Percentiles rank a stretch among this genome's conserved stretches.
Conservation (phyloP, 2,797 vertebrate genomes). For the Cygnus olor region DNA sequence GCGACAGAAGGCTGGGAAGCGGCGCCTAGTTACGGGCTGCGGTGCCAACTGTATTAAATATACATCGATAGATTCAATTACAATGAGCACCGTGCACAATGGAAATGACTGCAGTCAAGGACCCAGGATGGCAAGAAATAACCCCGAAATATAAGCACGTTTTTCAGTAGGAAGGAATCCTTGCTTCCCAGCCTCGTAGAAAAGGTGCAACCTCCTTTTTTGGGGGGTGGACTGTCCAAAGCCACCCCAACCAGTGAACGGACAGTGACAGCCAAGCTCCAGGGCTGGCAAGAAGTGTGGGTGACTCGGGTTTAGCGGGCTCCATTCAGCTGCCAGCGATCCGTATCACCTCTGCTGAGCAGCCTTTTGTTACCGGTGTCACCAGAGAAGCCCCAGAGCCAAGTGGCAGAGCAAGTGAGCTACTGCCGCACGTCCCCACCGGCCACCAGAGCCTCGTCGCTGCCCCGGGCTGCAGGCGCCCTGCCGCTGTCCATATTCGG, state of each 20-base stretch:
- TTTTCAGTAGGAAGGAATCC: neutral
- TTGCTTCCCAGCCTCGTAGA: rapidly evolving
- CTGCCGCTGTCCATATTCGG: rapidly evolving
- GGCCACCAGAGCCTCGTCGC: rapidly evolving
- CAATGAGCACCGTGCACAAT: conserved; percentile 52
- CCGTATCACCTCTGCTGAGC: conserved; percentile 11
- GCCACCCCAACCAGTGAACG: neutral
- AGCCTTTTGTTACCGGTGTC: conserved; percentile 54
- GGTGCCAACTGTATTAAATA: conserved; percentile 66
- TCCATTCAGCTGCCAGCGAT: conserved; percentile 12
- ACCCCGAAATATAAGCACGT: neutral
- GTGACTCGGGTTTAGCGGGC: conserved; percentile 37
- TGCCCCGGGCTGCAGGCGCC: neutral
- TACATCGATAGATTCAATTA: conserved; percentile 61
- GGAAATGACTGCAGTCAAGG: conserved; percentile 39
- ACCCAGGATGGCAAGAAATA: conserved; percentile 11
- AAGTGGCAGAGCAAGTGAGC: conserved; percentile 42
- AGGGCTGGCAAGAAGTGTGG: neutral
- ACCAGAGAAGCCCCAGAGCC: conserved; percentile 47
- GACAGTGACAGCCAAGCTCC: conserved; percentile 32
- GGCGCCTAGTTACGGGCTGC: conserved; percentile 47
- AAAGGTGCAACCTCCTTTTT: neutral
- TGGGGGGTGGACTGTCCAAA: neutral
- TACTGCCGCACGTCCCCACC: neutral
- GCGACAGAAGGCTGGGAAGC: conserved; percentile 62